Conservation (phyloP, 2,797 vertebrate genomes). For the Streptopelia turtur region DNA sequence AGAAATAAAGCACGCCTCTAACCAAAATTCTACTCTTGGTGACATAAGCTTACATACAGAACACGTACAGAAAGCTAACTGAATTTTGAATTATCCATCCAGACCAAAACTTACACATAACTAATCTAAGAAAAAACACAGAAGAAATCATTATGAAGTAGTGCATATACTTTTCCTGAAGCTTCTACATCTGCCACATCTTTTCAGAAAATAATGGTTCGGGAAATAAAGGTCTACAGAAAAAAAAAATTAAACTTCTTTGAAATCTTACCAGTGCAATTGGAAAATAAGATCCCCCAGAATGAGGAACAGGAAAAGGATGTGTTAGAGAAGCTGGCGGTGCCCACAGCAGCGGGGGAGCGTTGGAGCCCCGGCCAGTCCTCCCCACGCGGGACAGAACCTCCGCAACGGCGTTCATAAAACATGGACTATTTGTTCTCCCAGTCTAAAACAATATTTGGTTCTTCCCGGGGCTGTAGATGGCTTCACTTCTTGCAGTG, state of each 20-base stretch:
- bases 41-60: not conserved
- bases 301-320: not conserved
- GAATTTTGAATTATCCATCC: not conserved
- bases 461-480: not conserved
- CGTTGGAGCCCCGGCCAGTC: too few species aligned
- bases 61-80: not conserved
- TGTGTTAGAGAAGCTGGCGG: not conserved
- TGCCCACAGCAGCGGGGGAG: not conserved
- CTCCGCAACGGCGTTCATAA: not conserved
- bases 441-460: not conserved
- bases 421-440: not conserved
- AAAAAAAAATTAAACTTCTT: not conserved
- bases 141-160: not conserved
- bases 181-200: not conserved
- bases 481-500: not conserved
- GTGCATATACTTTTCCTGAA: not conserved
- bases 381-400: too few species aligned
- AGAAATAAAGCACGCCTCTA: not conserved
- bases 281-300: not conserved
- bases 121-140: not conserved
- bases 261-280: not conserved
- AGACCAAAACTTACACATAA: not conserved
- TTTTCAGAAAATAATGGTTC: not conserved
- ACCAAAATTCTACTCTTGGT: not conserved
- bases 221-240: not conserved